Base-by-base conservation (phyloP, 2,797 vertebrate species). In the Bovichtus variegatus region DNA sequence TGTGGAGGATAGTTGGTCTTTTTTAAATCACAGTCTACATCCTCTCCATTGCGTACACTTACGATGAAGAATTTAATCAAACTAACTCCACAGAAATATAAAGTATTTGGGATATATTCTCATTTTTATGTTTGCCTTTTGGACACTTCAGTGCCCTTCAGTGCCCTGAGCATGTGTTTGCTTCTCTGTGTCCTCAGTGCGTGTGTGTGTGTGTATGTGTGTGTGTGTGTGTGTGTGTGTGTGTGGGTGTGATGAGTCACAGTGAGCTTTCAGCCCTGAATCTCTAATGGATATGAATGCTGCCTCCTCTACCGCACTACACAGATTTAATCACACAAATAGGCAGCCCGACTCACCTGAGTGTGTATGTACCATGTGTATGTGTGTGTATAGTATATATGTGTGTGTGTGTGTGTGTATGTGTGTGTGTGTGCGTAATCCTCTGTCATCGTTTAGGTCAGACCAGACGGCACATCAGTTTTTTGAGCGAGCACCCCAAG, bases 251-350 rank as follows among this genome's bases (percentile, higher is more conserved):
- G 67, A 74, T 84, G 84, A 91, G 71, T 91, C 88, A 91, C 57
- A 18, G 47, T 59, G 46, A 73, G 77, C 79, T 74, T 76, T 76
- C 69, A 78, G 66, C 31, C 44, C 66, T 66, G 43, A 77, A 49
- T 80, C 70, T 75, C 74, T 80, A 87, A 83, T 78, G 80, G 78
- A 88, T 78, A 85, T 83, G 84, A 88, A 88, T 81, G 50, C 50
- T 60, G 78, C 76, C 75, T 88, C 62, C 79, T 90, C 72, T 76
- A 80, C 65, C 68, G 88, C 63, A 66, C 76, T 76, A 68, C 74
- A 72, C 80, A 87, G 87, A 91, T 90, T 91, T 91, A 91, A 92
- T 91, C 88, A 86, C 75, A 88, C 68, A 88, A 91, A 93, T 83
- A 83, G 71, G 83, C 65, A 62, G 36, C 38, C 15, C 25, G 27